Percentiles rank a stretch among this genome's conserved stretches.
Conservation (phyloP, 2,113 vertebrate genomes). For the pig (Sus scrofa) region T2T-Sscrofa CM000829.6:25926501-25927000, state of each 20-base stretch:
- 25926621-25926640: background rate
- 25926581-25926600: background rate
- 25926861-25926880: no score
- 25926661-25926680: background rate
- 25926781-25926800: background rate
- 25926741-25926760: background rate
- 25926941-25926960: no score
- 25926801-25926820: background rate
- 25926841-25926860: background rate
- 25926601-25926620: background rate
- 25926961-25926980: no score
- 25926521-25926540: background rate
- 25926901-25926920: no score
- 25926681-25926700: background rate
- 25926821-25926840: slow-evolving; percentile 34
- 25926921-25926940: no score
- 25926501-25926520: background rate
- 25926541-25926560: background rate
- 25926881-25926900: no score
- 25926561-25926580: slow-evolving; percentile 20
- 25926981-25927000: no score
- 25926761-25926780: background rate
- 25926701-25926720: slow-evolving; percentile 36
- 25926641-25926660: background rate
- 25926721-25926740: background rate